phyloP scores from a whole-genome alignment of 2,797 vertebrate species.

The Sternarchorhynchus goeldii region DNA sequence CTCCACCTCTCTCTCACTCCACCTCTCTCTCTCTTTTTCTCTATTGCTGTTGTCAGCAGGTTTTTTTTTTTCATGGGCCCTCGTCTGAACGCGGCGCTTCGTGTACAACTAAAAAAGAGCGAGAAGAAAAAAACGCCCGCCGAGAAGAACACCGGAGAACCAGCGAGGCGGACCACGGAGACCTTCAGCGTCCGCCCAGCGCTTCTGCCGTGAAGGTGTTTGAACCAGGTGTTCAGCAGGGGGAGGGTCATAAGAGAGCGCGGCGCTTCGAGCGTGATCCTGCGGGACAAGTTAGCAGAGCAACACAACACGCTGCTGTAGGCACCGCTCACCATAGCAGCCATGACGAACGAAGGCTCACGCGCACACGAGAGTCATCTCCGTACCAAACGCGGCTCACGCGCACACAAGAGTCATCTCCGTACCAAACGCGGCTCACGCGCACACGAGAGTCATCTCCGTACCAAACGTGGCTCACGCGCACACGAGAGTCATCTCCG shows the following conservation, averaged over 20 bases:
- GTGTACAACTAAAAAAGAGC: conserved; percentile 51
- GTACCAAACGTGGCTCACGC: neutral
- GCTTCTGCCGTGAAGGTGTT: neutral
- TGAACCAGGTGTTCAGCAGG: conserved; percentile 23
- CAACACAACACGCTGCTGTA: conserved; percentile 43
- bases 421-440: no score
- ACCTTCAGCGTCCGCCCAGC: conserved; percentile 6
- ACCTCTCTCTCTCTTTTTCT: conserved; percentile 18
- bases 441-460: neutral
- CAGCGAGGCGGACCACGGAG: conserved; percentile 21
- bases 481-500: neutral
- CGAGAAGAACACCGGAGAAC: conserved; percentile 52
- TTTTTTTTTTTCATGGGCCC: conserved; percentile 15
- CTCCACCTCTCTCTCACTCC: conserved; percentile 37
- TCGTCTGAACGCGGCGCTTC: neutral
- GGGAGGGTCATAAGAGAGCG: conserved; percentile 22
- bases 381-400: neutral
- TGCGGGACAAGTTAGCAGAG: conserved; percentile 43
- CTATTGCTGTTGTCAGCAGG: conserved; percentile 51
- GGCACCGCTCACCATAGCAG: conserved; percentile 50
- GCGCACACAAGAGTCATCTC: no score
- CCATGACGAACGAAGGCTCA: conserved; percentile 35
- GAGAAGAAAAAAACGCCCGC: conserved; percentile 50
- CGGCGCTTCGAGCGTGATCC: conserved; percentile 29
- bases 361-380: neutral